Conservation (phyloP, 2,888 invertebrate genomes). For the Cancer borealis region DNA sequence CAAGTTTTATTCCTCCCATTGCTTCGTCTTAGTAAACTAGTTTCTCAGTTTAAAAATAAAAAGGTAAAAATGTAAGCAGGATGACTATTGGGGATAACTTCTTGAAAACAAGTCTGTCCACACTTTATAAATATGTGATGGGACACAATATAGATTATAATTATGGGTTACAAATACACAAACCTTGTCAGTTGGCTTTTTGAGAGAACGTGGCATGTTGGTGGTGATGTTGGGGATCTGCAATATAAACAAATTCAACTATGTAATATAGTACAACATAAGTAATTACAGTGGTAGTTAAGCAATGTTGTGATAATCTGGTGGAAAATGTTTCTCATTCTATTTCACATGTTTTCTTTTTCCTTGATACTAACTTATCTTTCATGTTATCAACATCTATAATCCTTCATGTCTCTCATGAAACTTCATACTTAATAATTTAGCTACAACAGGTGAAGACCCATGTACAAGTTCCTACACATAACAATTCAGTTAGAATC, state of each 20-base stretch:
- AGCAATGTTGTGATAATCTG: neutral
- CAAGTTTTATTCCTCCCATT: neutral
- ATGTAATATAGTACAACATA: neutral
- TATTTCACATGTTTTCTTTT: neutral
- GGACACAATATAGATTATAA: neutral
- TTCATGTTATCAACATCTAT: neutral
- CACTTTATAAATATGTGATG: neutral
- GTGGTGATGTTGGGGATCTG: neutral
- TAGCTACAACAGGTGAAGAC: neutral
- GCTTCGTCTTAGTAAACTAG: neutral
- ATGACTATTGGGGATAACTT: no score
- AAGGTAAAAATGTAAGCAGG: no score
- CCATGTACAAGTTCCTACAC: neutral
- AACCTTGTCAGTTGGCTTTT: neutral
- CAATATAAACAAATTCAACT: neutral
- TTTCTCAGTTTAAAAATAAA: no score
- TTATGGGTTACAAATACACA: neutral
- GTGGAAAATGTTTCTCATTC: neutral
- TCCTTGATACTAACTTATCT: neutral
- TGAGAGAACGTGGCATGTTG: neutral
- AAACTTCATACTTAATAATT: neutral
- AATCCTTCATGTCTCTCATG: no score
- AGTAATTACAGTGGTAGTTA: neutral
- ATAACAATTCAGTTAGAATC: no score
- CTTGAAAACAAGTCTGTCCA: no score